Evolutionary conservation across 2,888 invertebrate species (phyloP), one percentile per base, ranked within the genome.

Genomic region (Cepaea hortensis): DNA sequence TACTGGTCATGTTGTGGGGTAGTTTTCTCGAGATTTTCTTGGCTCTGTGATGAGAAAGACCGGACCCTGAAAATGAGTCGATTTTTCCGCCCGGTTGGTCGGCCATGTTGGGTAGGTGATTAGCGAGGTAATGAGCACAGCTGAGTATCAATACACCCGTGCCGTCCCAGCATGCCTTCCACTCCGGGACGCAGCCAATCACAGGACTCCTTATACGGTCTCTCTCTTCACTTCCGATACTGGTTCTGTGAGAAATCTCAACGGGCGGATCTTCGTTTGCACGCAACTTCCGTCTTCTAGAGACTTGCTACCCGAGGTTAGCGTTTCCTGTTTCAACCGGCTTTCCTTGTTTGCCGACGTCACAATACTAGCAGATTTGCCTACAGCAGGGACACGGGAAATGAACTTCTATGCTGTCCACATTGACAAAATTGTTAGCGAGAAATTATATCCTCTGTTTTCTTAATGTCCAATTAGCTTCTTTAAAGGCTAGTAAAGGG

Each of bases 241-340:
- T 85, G 79, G 80, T 70, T 85, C 85, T 79, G 70, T 79, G 79
- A 85, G 85, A 85, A 85, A 80, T 70, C 80, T 85, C 79, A 68
- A 82, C 85, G 65, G 80, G 83, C 85, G 87, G 85, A 87, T 85
- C 77, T 87, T 88, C 88, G 85, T 87, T 88, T 88, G 88, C 89
- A 89, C 89, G 89, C 88, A 85, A 89, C 89, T 89, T 89, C 89
- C 89, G 88, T 20, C 35, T 23, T 48, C 48, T 55, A 68, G 50
- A 62, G 80, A 65, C 70, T n/a, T 79, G n/a, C 80, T 85, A 70
- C 85, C 80, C 72, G 55, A 79, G 79, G 85, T 85, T 85, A 65
- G 72, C 62, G 50, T 55, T 85, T 85, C 85, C 85, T 85, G 85
- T 85, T 85, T 85, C 85, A 70, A 5, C 70, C 79, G 70, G 85